Evolutionary conservation across 2,797 vertebrate species (phyloP), one percentile per base, ranked within the genome.

Genomic region (Thamnophis elegans): DNA sequence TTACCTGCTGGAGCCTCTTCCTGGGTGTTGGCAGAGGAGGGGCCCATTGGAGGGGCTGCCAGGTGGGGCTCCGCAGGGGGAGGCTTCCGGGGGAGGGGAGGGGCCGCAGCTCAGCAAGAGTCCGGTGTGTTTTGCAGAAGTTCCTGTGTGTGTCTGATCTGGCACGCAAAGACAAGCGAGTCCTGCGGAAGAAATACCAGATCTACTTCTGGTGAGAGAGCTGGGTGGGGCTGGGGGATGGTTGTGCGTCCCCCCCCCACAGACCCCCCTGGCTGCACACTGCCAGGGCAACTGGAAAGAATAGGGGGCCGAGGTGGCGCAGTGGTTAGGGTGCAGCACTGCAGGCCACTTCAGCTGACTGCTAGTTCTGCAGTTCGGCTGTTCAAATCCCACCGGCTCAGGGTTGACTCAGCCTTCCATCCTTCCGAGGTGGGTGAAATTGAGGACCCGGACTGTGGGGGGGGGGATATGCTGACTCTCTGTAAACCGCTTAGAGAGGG

Each of bases 171-270:
- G 99, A 99, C 97, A 99, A 99, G 94, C 98, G 99, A 10, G 94
- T 99, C 91, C 98, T 99, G 94, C 98, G 98, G 95, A 99, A 99
- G 96, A 99, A 99, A 96, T 99, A 99, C 96, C 99, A 99, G 97
- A 99, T 99, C 96, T 99, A 99, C 96, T 99, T 99, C 97, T 99
- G 99, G 99, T 99, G 95, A 99, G 98, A 7, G 85, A 14, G 11
- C 2, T 0, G 0, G 1, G 56, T 20, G 55, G 2, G 54, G 0
- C 13, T 25, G 32, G 42, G 51, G 55, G 36, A 20, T 20, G 28
- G 85, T 4, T 32, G 16, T 87, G 7, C 0, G 1, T 11, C 47
- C 47, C 47, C 47, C 54, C 53, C 47, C 28, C 26, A 4, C 13
- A 56, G 13, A 8, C 0, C 1, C 16, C 9, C 7, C 26, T 2